Base-by-base conservation (phyloP, 2,113 vertebrate genomes). In the Trichechus manatus region DNA sequence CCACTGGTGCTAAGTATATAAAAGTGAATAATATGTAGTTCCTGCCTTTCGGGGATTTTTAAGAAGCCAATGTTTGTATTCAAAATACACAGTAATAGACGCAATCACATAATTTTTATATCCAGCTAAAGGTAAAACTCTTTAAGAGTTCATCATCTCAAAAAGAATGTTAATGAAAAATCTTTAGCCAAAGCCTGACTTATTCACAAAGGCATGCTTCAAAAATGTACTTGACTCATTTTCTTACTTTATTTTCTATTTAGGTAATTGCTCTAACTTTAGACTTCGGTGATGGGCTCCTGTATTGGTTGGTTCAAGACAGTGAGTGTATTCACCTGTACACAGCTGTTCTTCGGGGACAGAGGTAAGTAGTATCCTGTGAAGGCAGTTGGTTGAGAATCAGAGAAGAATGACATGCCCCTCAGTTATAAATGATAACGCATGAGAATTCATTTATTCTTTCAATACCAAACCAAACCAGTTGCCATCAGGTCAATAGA, bases 281-380 rank as follows among this genome's bases (percentile, higher is more conserved):
- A 94, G 98, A 99, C 93, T 74, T 98, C 87, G 97, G 89, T 53
- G 75, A 93, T 42, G 94, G 96, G 39, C 97, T 98, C 68, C 98
- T 99, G 31, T 99, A 99, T 82, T 99, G 99, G 99, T 75, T 99
- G 93, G 98, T 99, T 72, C 98, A 98, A 98, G 98, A 98, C 8
- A 98, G 91, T 89, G 80, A 98, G 1, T 93, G 8, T 23, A 93
- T 99, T 85, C 98, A 98, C 70, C 96, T 99, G 44, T 98, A 98
- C 80, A 98, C 96, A 82, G 61, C 97, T 80, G 33, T 98, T 91
- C 95, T 98, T 61, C 92, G 97, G 77, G 96, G 93, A 19, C 59
- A 91, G 66, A 93, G 89, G 97, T 98, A 87, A 94, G 84, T 87
- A 20, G 36, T 44, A 3, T 17, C 25, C 6, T 66, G 72, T 0